Evolutionary conservation across 1,140 invertebrate genomes (phyloP).

Genomic region (Pseudomyrmex flavicornis): DNA sequence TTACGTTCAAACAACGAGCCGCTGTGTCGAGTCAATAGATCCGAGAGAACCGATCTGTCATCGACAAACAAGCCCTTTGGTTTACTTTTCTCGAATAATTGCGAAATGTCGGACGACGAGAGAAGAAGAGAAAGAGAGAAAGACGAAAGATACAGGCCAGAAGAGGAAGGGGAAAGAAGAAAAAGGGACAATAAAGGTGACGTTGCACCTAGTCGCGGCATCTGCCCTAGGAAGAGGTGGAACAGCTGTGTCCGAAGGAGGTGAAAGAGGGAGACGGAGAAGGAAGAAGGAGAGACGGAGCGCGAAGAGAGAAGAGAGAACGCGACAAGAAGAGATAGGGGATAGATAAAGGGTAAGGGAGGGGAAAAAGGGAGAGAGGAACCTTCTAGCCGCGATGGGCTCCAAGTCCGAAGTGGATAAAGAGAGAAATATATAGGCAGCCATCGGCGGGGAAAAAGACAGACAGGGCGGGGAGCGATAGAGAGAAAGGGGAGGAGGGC

Average conservation of each 20-base stretch:
- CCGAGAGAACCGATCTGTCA: slow-evolving; percentile 52
- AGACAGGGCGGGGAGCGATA: slow-evolving; percentile 53
- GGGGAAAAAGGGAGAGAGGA: slow-evolving; percentile 49
- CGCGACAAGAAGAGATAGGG: slow-evolving; percentile 39
- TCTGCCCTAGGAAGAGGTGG: slow-evolving; percentile 76
- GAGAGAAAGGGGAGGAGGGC: slow-evolving; percentile 64
- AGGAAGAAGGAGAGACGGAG: slow-evolving; percentile 31
- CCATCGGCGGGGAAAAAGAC: slow-evolving; percentile 55
- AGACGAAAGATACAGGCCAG: slow-evolving; percentile 19
- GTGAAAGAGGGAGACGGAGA: slow-evolving; percentile 33
- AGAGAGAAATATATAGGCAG: slow-evolving; percentile 67
- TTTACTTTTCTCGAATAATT: slow-evolving; percentile 64
- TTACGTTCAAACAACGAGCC: slow-evolving; percentile 47
- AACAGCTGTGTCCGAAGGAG: slow-evolving; percentile 75
- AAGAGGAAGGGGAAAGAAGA: slow-evolving; percentile 45
- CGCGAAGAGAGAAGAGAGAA: slow-evolving; percentile 30
- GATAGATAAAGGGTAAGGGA: slow-evolving; percentile 24
- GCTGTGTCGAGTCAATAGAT: background rate
- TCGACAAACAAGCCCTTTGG: slow-evolving; percentile 40
- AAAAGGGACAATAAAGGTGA: slow-evolving; percentile 70
- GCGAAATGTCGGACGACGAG: slow-evolving; percentile 11
- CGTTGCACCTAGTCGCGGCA: slow-evolving; percentile 75
- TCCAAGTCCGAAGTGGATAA: slow-evolving; percentile 68
- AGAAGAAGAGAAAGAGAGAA: slow-evolving; percentile 35
- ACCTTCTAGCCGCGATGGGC: slow-evolving; percentile 61